Evolutionary conservation across 1,140 invertebrate genomes (phyloP).

Genomic region (Platyscapa corneri): DNA sequence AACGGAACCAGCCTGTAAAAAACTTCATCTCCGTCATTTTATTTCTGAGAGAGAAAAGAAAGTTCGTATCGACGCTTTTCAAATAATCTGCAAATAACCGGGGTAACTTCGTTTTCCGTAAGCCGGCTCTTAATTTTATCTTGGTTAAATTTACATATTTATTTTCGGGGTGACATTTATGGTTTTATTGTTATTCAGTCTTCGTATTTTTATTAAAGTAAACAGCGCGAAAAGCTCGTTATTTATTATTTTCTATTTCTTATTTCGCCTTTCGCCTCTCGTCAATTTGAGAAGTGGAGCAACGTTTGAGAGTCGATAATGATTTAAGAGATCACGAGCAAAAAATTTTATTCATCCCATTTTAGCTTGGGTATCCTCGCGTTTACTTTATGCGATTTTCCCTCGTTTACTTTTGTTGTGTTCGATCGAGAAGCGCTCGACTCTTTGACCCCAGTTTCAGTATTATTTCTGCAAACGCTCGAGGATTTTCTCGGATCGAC

Average conservation of each 20-base stretch:
- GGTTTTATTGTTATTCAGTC: not conserved
- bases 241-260: not conserved
- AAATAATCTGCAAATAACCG: not conserved
- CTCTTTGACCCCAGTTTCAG: not conserved
- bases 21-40: too few relatives aligned
- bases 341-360: constrained; percentile 8
- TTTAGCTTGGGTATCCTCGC: constrained; percentile 15
- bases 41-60: too few relatives aligned
- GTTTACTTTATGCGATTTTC: constrained; percentile 4
- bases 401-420: constrained; percentile 2
- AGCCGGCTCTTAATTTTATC: not conserved
- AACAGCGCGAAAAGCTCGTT: not conserved
- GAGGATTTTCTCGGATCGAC: not conserved
- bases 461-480: not conserved
- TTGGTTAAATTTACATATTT: not conserved
- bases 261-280: too few relatives aligned
- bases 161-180: not conserved
- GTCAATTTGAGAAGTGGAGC: not conserved
- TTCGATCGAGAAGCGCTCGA: not conserved
- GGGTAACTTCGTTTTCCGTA: not conserved
- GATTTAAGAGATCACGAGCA: not conserved
- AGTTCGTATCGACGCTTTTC: too few relatives aligned
- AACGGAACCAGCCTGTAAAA: too few relatives aligned
- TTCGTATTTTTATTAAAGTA: not conserved
- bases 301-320: not conserved